phyloP scores from a whole-genome alignment of 2,113 vertebrate species.

The Onychostruthus taczanowskii region DNA sequence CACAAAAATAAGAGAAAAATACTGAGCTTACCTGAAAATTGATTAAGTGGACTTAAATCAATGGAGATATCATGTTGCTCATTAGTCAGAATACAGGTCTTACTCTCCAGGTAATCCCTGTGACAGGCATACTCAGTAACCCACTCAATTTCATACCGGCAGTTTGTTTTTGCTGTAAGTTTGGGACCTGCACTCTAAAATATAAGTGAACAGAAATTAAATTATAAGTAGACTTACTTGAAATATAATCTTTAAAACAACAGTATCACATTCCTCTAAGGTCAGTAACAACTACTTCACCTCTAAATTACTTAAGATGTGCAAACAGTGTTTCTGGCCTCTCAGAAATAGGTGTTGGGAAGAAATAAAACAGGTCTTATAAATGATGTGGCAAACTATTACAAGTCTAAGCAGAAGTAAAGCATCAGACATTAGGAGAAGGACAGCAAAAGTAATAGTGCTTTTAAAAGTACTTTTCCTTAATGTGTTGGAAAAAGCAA shows the following conservation, averaged over 20 bases:
- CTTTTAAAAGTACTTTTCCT: background rate
- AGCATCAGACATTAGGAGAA: background rate
- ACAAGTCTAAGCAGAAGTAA: background rate
- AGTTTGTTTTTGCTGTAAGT: slow-evolving; percentile 86
- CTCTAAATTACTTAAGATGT: background rate
- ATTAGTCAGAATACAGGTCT: slow-evolving; percentile 78
- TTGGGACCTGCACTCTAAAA: slow-evolving; percentile 84
- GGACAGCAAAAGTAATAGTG: background rate
- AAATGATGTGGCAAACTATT: background rate
- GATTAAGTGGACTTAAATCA: slow-evolving; percentile 82
- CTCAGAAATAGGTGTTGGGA: background rate
- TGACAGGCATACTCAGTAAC: slow-evolving; percentile 94
- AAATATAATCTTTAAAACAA: background rate
- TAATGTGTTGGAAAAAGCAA: background rate
- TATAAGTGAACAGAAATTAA: background rate
- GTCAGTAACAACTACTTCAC: background rate
- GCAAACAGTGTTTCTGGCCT: background rate
- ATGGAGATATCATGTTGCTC: slow-evolving; percentile 86
- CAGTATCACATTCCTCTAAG: background rate
- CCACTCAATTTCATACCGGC: slow-evolving; percentile 93
- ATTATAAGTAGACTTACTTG: background rate
- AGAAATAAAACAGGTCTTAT: background rate
- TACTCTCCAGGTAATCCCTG: slow-evolving; percentile 90
- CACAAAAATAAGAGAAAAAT: background rate
- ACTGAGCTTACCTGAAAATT: slow-evolving; percentile 62